Base-by-base conservation (phyloP, 1,140 invertebrate genomes). In the Brachionus calyciflorus region DNA sequence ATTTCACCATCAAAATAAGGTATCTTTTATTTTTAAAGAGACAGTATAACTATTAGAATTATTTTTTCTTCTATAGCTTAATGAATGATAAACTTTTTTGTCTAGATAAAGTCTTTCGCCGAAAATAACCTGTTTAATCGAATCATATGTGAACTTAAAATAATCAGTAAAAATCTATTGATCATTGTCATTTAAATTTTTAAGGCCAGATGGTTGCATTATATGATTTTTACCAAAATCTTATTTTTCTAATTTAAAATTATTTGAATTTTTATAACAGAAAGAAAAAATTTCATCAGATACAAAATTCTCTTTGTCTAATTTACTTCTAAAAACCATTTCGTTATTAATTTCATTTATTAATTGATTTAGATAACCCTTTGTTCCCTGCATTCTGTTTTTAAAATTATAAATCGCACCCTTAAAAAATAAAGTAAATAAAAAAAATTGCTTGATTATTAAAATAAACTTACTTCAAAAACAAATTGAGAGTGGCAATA, bases 401-500 rank as follows among this genome's bases (percentile, higher is more conserved):
- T 40, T 63, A 1, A 63, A 40, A 40, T 63, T 63, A 37, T 40
- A 63, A 2, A 63, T 17, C 2, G 57, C 57, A 17, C 57, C 57
- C 57, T 63, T 57, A 12, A 9, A 30, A 57, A 63, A 40, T 17
- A 3, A 2, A n/a, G 40, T 30, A 37, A 40, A 1, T 19, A n/a
- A 63, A 63, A 40, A 37, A 40, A 57, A 63, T 28, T 12, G n/a
- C 5, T 30, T 26, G 26, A 19, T 7, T 63, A 26, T 17, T 17
- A 37, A 28, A 37, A 9, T 28, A 12, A 12, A 12, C 28, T 1
- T 63, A 63, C 57, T 19, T 63, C 57, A 63, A 63, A 63, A 63
- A 63, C 57, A 40, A 63, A 63, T 40, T 63, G 57, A n/a, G 57
- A 63, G 19, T 63, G 57, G n/a, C 57, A 37, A 17, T 63, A 40